A percentile compares a stretch with the other conserved stretches of the same genome.
Conservation (phyloP, 2,797 vertebrate species). For the Schizopygopsis malacanthus region DNA sequence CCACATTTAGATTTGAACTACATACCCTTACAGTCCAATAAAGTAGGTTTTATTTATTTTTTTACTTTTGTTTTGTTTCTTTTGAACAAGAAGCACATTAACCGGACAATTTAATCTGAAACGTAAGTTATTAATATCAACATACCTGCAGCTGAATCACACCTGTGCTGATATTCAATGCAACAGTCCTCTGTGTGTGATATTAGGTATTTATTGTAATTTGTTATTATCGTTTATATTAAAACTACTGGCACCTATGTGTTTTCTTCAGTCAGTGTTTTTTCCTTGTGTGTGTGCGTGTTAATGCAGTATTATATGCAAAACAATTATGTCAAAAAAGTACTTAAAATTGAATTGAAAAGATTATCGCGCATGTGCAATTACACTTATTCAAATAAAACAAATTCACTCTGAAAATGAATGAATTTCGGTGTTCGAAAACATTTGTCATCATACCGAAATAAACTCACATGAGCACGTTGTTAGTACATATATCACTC, state of each 20-base stretch:
- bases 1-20: background rate
- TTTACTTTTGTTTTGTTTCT: background rate
- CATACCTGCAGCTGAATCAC: background rate
- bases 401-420: background rate
- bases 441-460: background rate
- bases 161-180: background rate
- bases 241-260: background rate
- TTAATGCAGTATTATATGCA: background rate
- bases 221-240: background rate
- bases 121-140: background rate
- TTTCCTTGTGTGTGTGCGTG: background rate
- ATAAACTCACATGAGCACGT: background rate
- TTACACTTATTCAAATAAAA: background rate
- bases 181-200: background rate
- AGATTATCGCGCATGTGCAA: constrained; percentile 8
- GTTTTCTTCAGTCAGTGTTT: background rate
- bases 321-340: background rate
- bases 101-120: background rate
- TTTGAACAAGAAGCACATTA: background rate
- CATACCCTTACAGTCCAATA: background rate
- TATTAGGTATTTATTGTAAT: background rate
- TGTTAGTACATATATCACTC: background rate
- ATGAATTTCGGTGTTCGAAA: background rate
- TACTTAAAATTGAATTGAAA: background rate
- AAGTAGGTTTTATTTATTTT: background rate